Base-by-base conservation (phyloP, 2,113 vertebrate genomes). In the Chroicocephalus ridibundus region DNA sequence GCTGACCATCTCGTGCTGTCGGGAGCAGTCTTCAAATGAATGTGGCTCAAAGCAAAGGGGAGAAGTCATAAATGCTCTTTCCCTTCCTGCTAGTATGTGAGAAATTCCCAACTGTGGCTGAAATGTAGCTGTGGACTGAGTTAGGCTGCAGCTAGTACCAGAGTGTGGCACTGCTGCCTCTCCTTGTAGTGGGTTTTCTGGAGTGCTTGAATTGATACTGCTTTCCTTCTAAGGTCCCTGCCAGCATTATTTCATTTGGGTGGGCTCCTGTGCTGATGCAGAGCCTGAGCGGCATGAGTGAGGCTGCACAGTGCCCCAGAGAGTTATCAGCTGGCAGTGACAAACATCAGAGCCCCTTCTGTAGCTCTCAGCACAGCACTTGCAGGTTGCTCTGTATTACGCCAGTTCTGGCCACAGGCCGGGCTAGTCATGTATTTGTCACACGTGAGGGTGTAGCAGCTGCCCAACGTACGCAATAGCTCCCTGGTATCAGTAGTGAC, bases 331-430 rank as follows among this genome's bases (percentile, higher is more conserved):
- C 58, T 79, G 52, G 25, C 57, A 36, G 34, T 32, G 40, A 44
- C 62, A 54, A 70, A 34, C 13, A 8, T 26, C 71, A 34, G 36
- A 65, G 11, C 27, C 11, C 9, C 16, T 65, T 60, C 40, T 42
- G 34, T 46, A 52, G 54, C 54, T 42, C 46, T 84, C 4, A 0
- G 51, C 51, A 36, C 31, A 34, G 61, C 71, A 69, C 34, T 25
- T 52, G 36, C 42, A 70, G 47, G 76, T 6, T 51, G 8, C 27
- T 49, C 72, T 38, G 24, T 32, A 6, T 57, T 32, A 24, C 24
- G 5, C 4, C 0, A 1, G 9, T 34, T 5, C 29, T 47, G 62
- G 51, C 20, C 34, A 6, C 10, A 1, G 1, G 4, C 69, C 0
- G 4, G 18, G 10, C 42, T 49, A 3, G 31, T 25, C 27, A 4